phyloP scores from a whole-genome alignment of 2,888 invertebrate species.

The Siphonodentalium dalli region DNA sequence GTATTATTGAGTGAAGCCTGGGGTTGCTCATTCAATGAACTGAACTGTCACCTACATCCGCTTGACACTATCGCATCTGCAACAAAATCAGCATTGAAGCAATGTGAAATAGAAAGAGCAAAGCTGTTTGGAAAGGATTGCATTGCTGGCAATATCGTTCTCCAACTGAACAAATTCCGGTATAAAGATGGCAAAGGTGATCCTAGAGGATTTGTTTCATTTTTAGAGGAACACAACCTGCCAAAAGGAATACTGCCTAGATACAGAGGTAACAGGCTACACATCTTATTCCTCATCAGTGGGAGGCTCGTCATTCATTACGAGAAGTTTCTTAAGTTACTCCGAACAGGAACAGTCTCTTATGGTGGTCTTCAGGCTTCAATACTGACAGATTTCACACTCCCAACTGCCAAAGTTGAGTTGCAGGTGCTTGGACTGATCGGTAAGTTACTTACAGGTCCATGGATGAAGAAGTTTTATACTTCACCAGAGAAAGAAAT shows the following conservation, averaged over 20 bases:
- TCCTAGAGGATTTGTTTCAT: constrained; percentile 13
- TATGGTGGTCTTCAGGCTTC: constrained; percentile 11
- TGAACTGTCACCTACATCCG: constrained; percentile 25
- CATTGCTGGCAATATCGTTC: constrained; percentile 17
- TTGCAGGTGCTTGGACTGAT: constrained; percentile 11
- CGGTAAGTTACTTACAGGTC: constrained; percentile 4
- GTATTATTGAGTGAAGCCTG: constrained; percentile 3
- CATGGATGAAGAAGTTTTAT: no score
- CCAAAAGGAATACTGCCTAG: constrained; percentile 13
- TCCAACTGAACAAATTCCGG: constrained; percentile 20
- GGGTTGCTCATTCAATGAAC: constrained; percentile 16
- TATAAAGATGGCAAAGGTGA: constrained; percentile 22
- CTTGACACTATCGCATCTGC: constrained; percentile 15
- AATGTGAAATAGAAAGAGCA: constrained; percentile 8
- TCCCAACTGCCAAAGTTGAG: background rate
- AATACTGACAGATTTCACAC: constrained; percentile 7
- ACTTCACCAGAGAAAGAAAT: background rate
- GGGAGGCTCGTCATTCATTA: constrained; percentile 8
- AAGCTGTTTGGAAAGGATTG: constrained; percentile 23
- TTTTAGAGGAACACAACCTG: constrained; percentile 8
- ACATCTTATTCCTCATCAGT: constrained; percentile 15
- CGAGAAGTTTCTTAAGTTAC: background rate
- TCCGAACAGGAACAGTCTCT: constrained; percentile 4
- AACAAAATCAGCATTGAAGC: no score
- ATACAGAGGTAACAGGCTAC: constrained; percentile 20